Percentiles rank a stretch among this genome's conserved stretches.
phyloP scores from a whole-genome alignment of 2,888 invertebrate species.

The Tanypteryx hageni region DNA sequence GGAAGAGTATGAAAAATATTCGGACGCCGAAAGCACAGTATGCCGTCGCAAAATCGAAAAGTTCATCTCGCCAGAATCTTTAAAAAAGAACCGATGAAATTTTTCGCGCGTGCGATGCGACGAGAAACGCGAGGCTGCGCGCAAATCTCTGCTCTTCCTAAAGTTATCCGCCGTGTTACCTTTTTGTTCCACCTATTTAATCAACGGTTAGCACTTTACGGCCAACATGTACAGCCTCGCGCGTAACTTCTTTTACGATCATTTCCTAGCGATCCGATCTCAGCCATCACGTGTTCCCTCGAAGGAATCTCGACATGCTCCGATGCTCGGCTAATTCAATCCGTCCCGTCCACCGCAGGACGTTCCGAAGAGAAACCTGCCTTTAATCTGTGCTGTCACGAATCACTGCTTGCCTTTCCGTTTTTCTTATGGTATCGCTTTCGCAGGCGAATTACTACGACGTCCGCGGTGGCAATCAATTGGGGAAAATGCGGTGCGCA shows the following conservation, averaged over 20 bases:
- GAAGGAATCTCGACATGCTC: background rate
- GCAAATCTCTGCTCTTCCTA: background rate
- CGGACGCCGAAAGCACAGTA: too few relatives aligned
- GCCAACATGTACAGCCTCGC: background rate
- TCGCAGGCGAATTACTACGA: background rate
- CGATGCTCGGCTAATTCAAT: background rate
- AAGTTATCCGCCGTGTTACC: background rate
- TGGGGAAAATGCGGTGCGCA: background rate
- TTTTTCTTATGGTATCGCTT: background rate
- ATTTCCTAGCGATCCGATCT: background rate
- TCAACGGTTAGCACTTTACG: background rate
- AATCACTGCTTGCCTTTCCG: background rate
- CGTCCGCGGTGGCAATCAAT: background rate
- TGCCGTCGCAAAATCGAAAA: too few relatives aligned
- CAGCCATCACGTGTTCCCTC: background rate
- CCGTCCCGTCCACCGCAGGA: background rate
- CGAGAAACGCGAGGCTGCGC: background rate
- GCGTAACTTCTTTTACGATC: background rate
- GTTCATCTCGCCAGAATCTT: too few relatives aligned
- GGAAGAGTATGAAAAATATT: too few relatives aligned
- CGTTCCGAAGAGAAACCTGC: constrained; percentile 24
- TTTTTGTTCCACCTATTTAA: background rate
- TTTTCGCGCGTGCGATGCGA: too few relatives aligned
- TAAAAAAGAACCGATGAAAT: too few relatives aligned
- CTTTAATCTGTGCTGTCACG: background rate